These are phyloP conservation scores for Coelogynopora nodosa DNA, from an alignment of 2,888 invertebrate species.

Conservation along the genomic window DNA sequence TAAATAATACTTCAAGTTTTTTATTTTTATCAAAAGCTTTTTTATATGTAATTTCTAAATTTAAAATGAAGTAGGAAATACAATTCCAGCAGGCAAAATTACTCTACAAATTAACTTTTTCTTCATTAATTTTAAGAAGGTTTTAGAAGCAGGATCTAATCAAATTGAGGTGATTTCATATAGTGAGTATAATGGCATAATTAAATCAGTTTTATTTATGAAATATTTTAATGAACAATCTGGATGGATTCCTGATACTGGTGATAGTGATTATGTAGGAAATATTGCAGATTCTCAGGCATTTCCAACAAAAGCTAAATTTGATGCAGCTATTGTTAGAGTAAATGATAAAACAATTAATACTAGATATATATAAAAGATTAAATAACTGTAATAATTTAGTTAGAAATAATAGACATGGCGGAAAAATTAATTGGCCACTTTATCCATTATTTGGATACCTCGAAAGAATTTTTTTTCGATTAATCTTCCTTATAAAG, in stretches of 20 bases:
- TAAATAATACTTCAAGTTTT: neutral
- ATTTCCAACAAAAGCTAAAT: neutral
- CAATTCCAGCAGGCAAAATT: neutral
- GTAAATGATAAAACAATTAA: neutral
- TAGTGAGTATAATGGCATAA: neutral
- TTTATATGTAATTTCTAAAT: neutral
- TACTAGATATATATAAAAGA: neutral
- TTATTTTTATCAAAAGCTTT: neutral
- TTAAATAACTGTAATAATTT: neutral
- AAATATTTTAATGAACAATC: neutral
- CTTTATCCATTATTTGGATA: neutral
- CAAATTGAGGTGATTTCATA: neutral
- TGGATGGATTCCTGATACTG: neutral
- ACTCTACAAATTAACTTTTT: neutral
- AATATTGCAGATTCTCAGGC: neutral
- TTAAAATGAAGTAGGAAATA: neutral
- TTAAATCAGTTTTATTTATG: neutral
- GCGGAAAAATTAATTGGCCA: neutral
- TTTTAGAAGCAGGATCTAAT: neutral
- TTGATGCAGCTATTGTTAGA: neutral
- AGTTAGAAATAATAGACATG: neutral
- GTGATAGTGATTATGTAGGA: neutral
- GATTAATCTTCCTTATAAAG: neutral
- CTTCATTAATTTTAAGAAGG: neutral
- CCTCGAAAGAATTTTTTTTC: neutral